These are phyloP conservation scores for Pelochelys cantorii DNA, from an alignment of 2,797 vertebrate species.

Conservation along the genomic window DNA sequence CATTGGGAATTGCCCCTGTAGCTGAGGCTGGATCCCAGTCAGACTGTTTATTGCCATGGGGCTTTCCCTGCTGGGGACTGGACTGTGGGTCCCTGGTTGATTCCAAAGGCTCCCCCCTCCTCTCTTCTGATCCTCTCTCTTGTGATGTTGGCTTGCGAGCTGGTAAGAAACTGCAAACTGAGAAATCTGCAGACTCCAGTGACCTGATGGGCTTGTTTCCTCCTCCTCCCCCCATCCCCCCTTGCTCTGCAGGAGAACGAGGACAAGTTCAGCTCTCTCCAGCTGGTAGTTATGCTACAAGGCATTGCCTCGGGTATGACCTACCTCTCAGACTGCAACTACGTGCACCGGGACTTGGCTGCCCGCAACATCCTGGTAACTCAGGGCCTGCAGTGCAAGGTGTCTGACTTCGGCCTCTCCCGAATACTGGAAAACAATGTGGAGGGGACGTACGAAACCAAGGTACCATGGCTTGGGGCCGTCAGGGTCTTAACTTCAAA, in stretches of 20 bases:
- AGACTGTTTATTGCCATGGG: not conserved
- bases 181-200: not conserved
- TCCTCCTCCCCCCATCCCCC: not conserved
- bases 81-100: not conserved
- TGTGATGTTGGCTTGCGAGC: not conserved
- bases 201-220: not conserved
- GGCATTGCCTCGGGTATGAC: conserved; percentile 96
- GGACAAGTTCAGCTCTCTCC: conserved; percentile 83
- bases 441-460: conserved; percentile 85
- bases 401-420: conserved; percentile 94
- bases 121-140: not conserved
- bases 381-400: conserved; percentile 94
- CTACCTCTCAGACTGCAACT: conserved; percentile 94
- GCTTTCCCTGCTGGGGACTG: not conserved
- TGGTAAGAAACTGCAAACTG: not conserved
- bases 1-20: not conserved
- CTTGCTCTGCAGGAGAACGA: conserved; percentile 77
- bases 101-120: not conserved
- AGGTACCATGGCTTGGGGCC: conserved; percentile 65
- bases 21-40: not conserved
- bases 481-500: not conserved
- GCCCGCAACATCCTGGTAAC: conserved; percentile 95
- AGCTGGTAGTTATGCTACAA: conserved; percentile 94
- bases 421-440: conserved; percentile 90
- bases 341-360: conserved; percentile 94